phyloP scores from a whole-genome alignment of 2,797 vertebrate species.

The Gymnothorax reevesii region DNA sequence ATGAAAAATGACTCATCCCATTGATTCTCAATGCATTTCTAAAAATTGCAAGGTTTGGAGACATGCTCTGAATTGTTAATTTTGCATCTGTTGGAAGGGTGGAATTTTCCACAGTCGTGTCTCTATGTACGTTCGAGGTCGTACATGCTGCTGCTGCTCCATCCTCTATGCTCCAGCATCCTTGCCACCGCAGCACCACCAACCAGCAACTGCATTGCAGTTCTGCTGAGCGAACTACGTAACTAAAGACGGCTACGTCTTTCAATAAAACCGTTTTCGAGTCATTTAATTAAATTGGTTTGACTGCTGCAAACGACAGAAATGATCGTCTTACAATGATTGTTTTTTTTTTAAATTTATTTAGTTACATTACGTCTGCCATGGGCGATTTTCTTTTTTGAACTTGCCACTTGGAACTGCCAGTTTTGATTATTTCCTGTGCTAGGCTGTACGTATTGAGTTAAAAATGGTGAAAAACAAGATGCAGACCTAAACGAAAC shows the following conservation, averaged over 20 bases:
- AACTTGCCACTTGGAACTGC: not conserved
- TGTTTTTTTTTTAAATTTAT: not conserved
- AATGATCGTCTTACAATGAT: not conserved
- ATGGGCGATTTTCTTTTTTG: not conserved
- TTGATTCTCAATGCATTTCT: conserved; percentile 63
- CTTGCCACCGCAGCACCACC: conserved; percentile 53
- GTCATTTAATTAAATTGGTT: not conserved
- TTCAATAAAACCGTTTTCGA: conserved; percentile 47
- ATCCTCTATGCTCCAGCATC: conserved; percentile 30
- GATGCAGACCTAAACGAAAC: not conserved
- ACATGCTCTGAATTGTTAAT: conserved; percentile 68
- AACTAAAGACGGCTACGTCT: conserved; percentile 49
- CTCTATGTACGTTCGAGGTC: conserved; percentile 34
- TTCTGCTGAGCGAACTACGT: conserved; percentile 57
- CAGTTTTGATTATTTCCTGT: not conserved
- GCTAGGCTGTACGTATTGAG: not conserved
- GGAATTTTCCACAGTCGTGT: conserved; percentile 64
- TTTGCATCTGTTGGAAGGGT: conserved; percentile 33
- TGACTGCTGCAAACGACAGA: not conserved
- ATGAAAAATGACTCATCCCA: conserved; percentile 37
- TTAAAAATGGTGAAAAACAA: not conserved
- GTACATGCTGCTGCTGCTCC: conserved; percentile 32
- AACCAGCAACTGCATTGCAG: conserved; percentile 73
- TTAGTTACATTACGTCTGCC: not conserved
- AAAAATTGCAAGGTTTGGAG: conserved; percentile 53